Base-by-base conservation (phyloP, 1,140 invertebrate genomes). In the Nasonia vitripennis region DNA sequence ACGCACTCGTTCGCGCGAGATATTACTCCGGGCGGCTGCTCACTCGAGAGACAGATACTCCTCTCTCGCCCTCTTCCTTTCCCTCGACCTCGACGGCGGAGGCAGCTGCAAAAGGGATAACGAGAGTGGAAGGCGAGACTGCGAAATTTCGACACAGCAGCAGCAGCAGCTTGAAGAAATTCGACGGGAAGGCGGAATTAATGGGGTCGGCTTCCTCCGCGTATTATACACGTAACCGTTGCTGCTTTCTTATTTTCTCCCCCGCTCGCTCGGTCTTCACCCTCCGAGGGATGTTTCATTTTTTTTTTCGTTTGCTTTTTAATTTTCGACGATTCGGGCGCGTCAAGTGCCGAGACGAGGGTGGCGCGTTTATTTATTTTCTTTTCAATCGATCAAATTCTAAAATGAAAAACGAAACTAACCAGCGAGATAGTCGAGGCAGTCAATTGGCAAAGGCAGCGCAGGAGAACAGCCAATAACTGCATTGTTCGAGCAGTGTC, bases 161-260 rank as follows among this genome's bases (percentile, higher is more conserved):
- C 27, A 17, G 31, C 27, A 14, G 48, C 51, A 9, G 55, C 20
- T 62, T 7, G 51, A 70, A 70, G 78, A 80, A 68, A 70, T 62
- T 37, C 62, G 20, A 80, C 31, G 78, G 5, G 51, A 34, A 78
- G 7, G 20, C 48, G 77, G 55, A 78, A 78, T 78, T 78, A 67
- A 62, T 78, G 48, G 77, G 77, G 7, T 2, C 14, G 11, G 23
- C 7, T 78, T 10, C 6, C 17, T 9, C 62, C 27, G 7, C 31
- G 5, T 27, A 11, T 78, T 67, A 67, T 45, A 45, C 41, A 45
- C 10, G 41, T 45, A 45, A 1, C 41, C 41, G 41, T 45, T 9
- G 41, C n/a, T 34, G 62, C 23, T 14, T 67, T 48, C 20, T 51
- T 51, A 51, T 27, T 23, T 37, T 78, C 37, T n/a, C 11, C 34